Evolutionary conservation across 1,140 invertebrate genomes (phyloP).

Genomic region (Anastrepha ludens): DNA sequence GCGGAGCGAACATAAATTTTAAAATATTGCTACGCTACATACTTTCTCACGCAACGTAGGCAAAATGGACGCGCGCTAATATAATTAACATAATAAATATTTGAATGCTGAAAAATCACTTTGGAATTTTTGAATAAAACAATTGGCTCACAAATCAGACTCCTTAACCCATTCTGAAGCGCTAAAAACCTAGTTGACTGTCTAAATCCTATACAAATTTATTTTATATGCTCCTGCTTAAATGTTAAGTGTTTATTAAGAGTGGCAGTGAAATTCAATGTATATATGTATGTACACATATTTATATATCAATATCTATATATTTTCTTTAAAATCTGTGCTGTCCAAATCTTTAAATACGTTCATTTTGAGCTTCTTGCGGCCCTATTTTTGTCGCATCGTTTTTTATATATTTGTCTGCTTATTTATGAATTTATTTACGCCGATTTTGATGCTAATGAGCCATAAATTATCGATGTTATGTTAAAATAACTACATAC

Average conservation of each 20-base stretch:
- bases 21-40: background rate
- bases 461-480: background rate
- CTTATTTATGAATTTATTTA: conserved; percentile 30
- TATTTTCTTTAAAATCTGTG: no score
- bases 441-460: background rate
- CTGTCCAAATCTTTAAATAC: background rate
- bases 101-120: background rate
- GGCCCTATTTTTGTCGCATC: background rate
- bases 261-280: background rate
- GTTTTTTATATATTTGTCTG: background rate
- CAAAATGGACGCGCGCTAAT: background rate
- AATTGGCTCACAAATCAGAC: background rate
- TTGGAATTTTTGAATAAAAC: background rate
- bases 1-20: background rate
- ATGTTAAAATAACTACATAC: background rate
- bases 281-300: background rate
- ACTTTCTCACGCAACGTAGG: background rate
- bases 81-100: background rate
- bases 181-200: background rate
- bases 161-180: background rate
- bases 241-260: background rate
- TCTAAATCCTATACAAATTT: background rate
- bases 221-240: background rate
- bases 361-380: background rate
- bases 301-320: background rate